Conservation (phyloP, 2,113 vertebrate genomes). For the Procavia capensis region DNA sequence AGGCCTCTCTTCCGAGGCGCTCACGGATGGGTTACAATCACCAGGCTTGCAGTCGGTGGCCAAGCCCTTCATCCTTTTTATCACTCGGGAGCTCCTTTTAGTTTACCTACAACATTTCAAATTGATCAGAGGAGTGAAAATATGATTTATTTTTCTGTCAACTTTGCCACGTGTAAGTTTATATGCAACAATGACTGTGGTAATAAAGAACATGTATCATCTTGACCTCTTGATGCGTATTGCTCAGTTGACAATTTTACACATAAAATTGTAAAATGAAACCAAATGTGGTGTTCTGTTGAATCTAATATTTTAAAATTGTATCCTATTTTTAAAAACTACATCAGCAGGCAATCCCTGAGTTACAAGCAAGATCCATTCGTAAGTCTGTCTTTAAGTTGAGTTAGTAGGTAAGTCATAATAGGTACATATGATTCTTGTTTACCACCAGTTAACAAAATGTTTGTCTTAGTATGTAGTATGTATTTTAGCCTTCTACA, state of each 20-base stretch:
- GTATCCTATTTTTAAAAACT: background rate
- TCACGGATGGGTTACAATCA: background rate
- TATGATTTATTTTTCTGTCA: background rate
- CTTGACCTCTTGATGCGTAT: background rate
- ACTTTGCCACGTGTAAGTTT: background rate
- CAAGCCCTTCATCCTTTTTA: background rate
- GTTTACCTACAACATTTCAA: constrained; percentile 2
- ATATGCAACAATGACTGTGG: background rate
- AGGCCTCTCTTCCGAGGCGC: background rate
- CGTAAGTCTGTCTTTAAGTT: no score
- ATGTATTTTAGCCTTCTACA: no score
- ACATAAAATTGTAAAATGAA: constrained; percentile 27
- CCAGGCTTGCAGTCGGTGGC: background rate
- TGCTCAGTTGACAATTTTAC: constrained; percentile 1
- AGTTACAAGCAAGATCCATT: no score
- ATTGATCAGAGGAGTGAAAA: background rate
- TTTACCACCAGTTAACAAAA: no score
- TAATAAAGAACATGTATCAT: background rate
- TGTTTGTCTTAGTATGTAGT: no score
- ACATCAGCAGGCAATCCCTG: background rate
- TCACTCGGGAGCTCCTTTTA: background rate
- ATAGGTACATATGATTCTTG: no score
- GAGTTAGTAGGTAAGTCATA: no score
- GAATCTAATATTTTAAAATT: constrained; percentile 22
- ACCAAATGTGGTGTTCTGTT: constrained; percentile 39